Base-by-base conservation (phyloP, 2,797 vertebrate genomes). In the Cossypha dichroa region DNA sequence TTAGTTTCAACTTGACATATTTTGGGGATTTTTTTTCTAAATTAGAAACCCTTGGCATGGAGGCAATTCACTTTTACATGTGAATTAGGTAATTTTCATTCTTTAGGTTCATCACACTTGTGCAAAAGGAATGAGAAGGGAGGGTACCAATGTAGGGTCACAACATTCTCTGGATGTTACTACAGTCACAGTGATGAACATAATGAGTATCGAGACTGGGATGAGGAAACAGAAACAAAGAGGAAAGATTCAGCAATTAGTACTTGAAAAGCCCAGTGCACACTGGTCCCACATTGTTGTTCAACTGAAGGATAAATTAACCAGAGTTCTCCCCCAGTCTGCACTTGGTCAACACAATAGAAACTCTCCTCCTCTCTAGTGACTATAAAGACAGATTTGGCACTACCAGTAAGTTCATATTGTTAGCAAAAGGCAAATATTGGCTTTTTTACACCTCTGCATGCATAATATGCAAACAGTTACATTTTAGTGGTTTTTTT, bases 21-120 rank as follows among this genome's bases (percentile, higher is more conserved):
- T 63, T 46, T 15, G 33, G 11, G 1, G 0, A 0, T 1, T 13
- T 15, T 28, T 28, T 29, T 49, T 31, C 14, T 13, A 20, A 31
- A 64, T 38, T 12, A 51, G 33, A 60, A 78, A 81, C 14, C 15
- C 2, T 16, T 41, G 15, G 29, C 59, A 17, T 8, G 62, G 25
- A 93, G 21, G 16, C 69, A 49, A 58, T 79, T 46, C 4, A 48
- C 16, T 34, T 85, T 59, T 13, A 63, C 8, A 20, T 33, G 17
- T 4, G 9, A 52, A 36, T 45, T 10, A 7, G 6, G 3, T 18
- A 25, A 11, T 43, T 76, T 75, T 56, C 40, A 49, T 88, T 69
- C 48, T 63, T 77, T 16, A 68, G 7, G 10, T 58, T 81, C 17
- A 58, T 25, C 23, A 20, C 3, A 10, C 5, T 70, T 62, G 14